Conservation (phyloP, 2,113 vertebrate species). For the Nycticryphes semicollaris region DNA sequence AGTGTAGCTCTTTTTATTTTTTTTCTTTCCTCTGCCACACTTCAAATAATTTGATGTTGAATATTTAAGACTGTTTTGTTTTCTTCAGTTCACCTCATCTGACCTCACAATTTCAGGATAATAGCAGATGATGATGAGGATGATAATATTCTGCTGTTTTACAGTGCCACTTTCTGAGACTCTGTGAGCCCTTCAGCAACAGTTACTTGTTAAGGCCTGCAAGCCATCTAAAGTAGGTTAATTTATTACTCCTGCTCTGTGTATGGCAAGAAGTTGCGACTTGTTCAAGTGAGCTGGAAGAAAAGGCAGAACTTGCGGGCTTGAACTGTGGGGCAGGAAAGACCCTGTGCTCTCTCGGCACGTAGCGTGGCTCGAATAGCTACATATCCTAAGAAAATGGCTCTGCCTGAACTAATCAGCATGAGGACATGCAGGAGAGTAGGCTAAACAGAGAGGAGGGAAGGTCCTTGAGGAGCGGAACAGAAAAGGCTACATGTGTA, state of each 20-base stretch:
- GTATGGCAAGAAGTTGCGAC: neutral
- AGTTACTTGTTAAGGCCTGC: neutral
- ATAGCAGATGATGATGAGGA: neutral
- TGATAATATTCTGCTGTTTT: neutral
- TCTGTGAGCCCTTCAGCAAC: neutral
- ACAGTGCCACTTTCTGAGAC: neutral
- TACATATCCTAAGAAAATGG: fast-evolving
- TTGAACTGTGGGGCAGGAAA: neutral
- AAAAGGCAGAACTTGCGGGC: neutral
- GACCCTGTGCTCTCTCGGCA: neutral
- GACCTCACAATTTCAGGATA: neutral
- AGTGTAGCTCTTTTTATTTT: neutral
- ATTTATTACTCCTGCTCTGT: neutral
- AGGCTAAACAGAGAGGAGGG: neutral
- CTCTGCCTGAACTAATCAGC: neutral
- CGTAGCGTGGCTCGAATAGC: fast-evolving
- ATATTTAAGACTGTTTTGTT: conserved; percentile 13
- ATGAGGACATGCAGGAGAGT: neutral
- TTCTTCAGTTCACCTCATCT: conserved; percentile 19
- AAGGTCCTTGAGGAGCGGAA: neutral
- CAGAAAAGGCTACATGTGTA: neutral
- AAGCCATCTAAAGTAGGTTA: conserved; percentile 20
- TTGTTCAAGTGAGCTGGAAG: neutral
- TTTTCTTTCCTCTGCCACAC: neutral
- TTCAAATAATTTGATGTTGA: conserved; percentile 34